A percentile compares a stretch with the other conserved stretches of the same genome.
These are phyloP conservation scores for Sarcophaga carnaria DNA, from an alignment of 2,888 invertebrate species.

Conservation along the genomic window DNA sequence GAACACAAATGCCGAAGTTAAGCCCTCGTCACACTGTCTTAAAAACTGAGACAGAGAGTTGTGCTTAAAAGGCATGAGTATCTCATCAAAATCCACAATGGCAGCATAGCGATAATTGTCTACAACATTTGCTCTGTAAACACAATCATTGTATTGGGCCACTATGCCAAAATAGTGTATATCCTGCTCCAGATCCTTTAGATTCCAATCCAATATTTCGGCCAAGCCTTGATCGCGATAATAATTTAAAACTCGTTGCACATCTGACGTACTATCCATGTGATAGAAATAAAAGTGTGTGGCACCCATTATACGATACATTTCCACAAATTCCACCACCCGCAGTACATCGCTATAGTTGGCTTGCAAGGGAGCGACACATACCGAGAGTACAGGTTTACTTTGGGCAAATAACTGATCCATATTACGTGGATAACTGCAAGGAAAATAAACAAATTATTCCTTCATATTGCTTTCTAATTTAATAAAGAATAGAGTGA, in stretches of 20 bases:
- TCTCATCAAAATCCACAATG: conserved; percentile 93
- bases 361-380: conserved; percentile 81
- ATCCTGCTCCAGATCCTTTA: conserved; percentile 77
- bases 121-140: conserved; percentile 92
- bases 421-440: conserved; percentile 77
- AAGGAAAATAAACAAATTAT: background rate
- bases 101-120: conserved; percentile 88
- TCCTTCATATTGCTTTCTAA: too few relatives aligned
- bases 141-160: conserved; percentile 95
- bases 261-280: conserved; percentile 78
- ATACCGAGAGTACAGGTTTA: conserved; percentile 78
- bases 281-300: conserved; percentile 82
- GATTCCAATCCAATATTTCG: conserved; percentile 82
- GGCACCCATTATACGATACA: conserved; percentile 82
- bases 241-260: conserved; percentile 78
- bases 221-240: conserved; percentile 78
- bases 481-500: too few relatives aligned
- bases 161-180: conserved; percentile 88
- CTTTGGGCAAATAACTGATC: conserved; percentile 74
- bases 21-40: conserved; percentile 77
- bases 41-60: conserved; percentile 84
- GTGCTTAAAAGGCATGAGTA: conserved; percentile 90
- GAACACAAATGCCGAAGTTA: conserved; percentile 81
- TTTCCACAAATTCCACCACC: conserved; percentile 83
- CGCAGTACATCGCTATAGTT: conserved; percentile 81